Evolutionary conservation across 2,888 invertebrate species (phyloP).

Genomic region (Standfussiana lucernea): DNA sequence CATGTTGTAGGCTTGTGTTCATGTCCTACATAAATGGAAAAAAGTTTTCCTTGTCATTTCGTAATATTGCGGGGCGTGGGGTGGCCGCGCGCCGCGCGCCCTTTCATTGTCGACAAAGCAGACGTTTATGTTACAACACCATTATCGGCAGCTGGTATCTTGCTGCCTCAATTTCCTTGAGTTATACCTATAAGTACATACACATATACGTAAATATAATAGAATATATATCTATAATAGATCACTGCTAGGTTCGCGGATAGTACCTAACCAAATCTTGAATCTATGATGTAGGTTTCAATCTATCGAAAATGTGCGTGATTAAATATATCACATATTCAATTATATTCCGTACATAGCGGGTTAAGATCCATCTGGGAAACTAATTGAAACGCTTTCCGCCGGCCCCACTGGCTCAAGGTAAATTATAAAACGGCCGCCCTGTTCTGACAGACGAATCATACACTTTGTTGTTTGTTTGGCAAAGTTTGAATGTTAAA

Average conservation of each 20-base stretch:
- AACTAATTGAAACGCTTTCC: conserved; percentile 35
- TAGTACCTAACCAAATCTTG: neutral
- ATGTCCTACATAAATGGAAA: conserved; percentile 54
- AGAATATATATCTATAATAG: too few relatives aligned
- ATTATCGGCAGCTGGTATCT: conserved; percentile 73
- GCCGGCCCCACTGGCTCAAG: conserved; percentile 2
- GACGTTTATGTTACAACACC: conserved; percentile 67
- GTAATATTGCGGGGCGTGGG: conserved; percentile 57
- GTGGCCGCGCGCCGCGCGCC: conserved; percentile 31
- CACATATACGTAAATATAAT: conserved; percentile 17
- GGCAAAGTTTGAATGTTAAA: conserved; percentile 38
- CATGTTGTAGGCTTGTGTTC: conserved; percentile 47
- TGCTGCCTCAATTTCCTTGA: conserved; percentile 59
- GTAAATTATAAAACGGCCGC: conserved; percentile 44
- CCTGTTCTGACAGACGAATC: conserved; percentile 25
- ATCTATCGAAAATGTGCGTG: conserved; percentile 6
- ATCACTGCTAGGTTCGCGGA: conserved; percentile 1
- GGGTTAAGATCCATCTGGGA: neutral
- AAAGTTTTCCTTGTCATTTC: conserved; percentile 66
- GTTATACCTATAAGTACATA: conserved; percentile 6
- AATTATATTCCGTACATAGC: conserved; percentile 1
- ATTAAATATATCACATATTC: conserved; percentile 7
- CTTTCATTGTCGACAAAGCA: conserved; percentile 64
- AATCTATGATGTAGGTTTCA: neutral
- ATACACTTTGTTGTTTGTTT: conserved; percentile 37